Evolutionary conservation across 2,888 invertebrate species (phyloP), one percentile per base, ranked within the genome.

Genomic region (Trissonchulus sp.): DNA sequence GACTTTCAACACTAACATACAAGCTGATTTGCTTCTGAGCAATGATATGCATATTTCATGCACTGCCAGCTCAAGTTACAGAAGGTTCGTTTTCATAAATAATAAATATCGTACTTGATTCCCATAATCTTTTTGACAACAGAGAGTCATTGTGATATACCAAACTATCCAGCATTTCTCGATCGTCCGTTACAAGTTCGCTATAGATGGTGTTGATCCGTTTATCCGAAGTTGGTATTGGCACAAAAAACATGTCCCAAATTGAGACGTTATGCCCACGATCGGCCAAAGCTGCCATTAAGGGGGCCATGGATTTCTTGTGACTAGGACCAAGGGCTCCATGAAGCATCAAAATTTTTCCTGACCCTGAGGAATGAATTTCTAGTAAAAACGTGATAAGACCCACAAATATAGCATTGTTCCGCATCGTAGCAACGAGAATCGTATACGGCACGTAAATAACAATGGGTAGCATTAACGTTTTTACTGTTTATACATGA

Each of bases 281-380:
- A 35, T 23, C 8, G 34, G 36, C 36, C 34, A 69, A n/a, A 2
- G 37, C 31, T 34, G 34, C 33, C n/a, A n/a, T 35, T n/a, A 69
- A 15, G 33, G 71, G 71, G 34, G 37, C n/a, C 34, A 31, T 36
- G n/a, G 71, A 69, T 34, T 69, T 69, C 37, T 69, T 69, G 37
- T 69, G 71, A 69, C 71, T 69, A 3, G 35, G 33, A 33, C n/a
- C 34, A n/a, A 69, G 23, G 34, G 23, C 36, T n/a, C 34, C 37
- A 28, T 30, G 35, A 8, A 69, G 36, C 8, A 69, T 36, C 34
- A 69, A 34, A 69, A 69, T 69, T 33, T 69, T 69, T n/a, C n/a
- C n/a, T n/a, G n/a, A n/a, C n/a, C n/a, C n/a, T n/a, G n/a, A n/a
- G n/a, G n/a, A n/a, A n/a, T n/a, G n/a, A n/a, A n/a, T n/a, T n/a